Conservation (phyloP, 2,888 invertebrate genomes). For the Rhodophaea formosa region DNA sequence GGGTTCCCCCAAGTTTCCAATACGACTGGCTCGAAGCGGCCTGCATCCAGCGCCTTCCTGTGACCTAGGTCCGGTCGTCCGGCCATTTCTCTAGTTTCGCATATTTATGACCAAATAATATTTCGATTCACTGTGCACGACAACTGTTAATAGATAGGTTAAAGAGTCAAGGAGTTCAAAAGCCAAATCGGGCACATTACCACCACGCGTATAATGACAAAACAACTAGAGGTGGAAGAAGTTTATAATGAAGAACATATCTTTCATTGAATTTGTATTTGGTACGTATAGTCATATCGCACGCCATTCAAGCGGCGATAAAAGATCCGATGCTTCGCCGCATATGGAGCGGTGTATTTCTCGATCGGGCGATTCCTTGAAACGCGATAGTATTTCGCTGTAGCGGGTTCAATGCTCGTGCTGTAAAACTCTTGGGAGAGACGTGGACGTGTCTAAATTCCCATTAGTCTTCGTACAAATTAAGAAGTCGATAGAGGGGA, state of each 20-base stretch:
- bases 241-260: not conserved
- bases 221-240: too few relatives aligned
- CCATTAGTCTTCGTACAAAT: constrained; percentile 41
- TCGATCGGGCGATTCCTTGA: constrained; percentile 7
- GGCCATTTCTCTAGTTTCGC: too few relatives aligned
- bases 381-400: constrained; percentile 13
- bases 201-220: too few relatives aligned
- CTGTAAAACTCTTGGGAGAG: constrained; percentile 42
- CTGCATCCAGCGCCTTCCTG: too few relatives aligned
- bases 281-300: constrained; percentile 5
- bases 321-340: not conserved
- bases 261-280: not conserved
- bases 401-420: constrained; percentile 37
- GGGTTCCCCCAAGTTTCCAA: too few relatives aligned
- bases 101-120: too few relatives aligned
- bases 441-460: constrained; percentile 52
- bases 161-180: too few relatives aligned
- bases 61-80: too few relatives aligned
- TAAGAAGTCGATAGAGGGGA: not conserved
- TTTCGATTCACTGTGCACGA: too few relatives aligned
- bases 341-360: constrained; percentile 1
- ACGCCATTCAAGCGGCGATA: constrained; percentile 2
- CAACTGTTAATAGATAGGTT: too few relatives aligned
- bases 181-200: too few relatives aligned
- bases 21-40: too few relatives aligned